Percentiles rank a stretch among this genome's conserved stretches.
Evolutionary conservation across 1,140 invertebrate genomes (phyloP).

Genomic region (Homarus americanus): DNA sequence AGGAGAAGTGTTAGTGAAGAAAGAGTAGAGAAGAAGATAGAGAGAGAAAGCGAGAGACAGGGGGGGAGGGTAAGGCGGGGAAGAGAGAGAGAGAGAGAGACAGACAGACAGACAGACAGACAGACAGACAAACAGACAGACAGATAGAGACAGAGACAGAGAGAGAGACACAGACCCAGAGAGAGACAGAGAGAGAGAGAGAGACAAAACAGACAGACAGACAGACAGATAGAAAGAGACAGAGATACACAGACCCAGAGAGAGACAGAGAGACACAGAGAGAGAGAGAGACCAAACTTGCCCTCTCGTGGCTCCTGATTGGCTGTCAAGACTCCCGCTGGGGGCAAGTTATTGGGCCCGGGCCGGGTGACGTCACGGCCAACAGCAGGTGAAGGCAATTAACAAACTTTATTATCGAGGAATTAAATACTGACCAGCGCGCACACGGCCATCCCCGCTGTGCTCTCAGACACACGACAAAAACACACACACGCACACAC

Average conservation of each 20-base stretch:
- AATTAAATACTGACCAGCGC: slow-evolving; percentile 19
- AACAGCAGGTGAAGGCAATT: slow-evolving; percentile 41
- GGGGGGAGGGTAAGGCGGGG: no score
- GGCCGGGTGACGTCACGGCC: slow-evolving; percentile 20
- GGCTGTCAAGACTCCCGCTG: slow-evolving; percentile 48
- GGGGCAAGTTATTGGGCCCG: slow-evolving; percentile 41
- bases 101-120: neutral
- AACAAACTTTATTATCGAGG: slow-evolving; percentile 31
- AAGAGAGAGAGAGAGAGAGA: no score
- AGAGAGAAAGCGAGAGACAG: no score
- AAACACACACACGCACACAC: no score
- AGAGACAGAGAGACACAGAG: slow-evolving; percentile 26
- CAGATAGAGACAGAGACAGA: no score
- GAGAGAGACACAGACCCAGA: neutral
- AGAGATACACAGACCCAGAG: neutral
- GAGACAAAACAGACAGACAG: neutral
- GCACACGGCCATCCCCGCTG: neutral
- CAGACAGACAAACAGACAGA: neutral
- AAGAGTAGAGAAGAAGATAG: no score
- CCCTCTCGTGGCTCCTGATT: slow-evolving; percentile 16
- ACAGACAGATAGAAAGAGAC: neutral
- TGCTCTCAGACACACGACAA: neutral
- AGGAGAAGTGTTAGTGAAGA: neutral
- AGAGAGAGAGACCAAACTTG: neutral
- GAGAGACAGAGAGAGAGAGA: slow-evolving; percentile 22